phyloP scores from a whole-genome alignment of 2,888 invertebrate genomes.

The Scelioninae gen. 1 region DNA sequence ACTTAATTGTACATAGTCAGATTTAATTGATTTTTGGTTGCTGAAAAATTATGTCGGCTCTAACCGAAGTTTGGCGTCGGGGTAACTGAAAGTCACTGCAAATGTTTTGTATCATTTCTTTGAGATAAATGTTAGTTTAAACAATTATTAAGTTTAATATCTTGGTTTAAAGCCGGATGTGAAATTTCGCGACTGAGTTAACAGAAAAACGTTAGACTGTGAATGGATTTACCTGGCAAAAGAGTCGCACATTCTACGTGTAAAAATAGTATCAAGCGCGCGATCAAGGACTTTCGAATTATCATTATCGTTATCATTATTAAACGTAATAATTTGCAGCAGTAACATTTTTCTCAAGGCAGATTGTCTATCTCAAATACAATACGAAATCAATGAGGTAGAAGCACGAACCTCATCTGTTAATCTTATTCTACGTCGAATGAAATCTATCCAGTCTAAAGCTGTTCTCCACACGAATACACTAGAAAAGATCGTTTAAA shows the following conservation, averaged over 20 bases:
- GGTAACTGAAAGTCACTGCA: slow-evolving; percentile 7
- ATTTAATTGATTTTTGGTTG: no score
- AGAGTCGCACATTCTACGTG: slow-evolving; percentile 1
- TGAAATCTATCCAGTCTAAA: slow-evolving; percentile 63
- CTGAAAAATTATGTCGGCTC: neutral
- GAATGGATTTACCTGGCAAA: neutral
- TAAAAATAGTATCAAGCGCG: slow-evolving; percentile 37
- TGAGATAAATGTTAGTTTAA: slow-evolving; percentile 15
- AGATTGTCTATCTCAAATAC: slow-evolving; percentile 57
- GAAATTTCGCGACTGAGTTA: no score
- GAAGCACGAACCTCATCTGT: slow-evolving; percentile 25
- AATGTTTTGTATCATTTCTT: neutral
- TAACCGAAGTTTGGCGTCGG: slow-evolving; percentile 19
- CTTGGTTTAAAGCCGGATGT: no score
- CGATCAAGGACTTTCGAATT: slow-evolving; percentile 9
- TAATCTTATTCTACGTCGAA: slow-evolving; percentile 37
- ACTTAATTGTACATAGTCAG: no score
- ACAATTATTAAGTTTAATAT: slow-evolving; percentile 20
- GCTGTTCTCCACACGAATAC: slow-evolving; percentile 45
- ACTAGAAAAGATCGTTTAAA: slow-evolving; percentile 46
- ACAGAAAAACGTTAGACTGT: no score
- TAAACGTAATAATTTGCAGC: slow-evolving; percentile 38
- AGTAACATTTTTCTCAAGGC: slow-evolving; percentile 45
- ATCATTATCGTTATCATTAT: slow-evolving; percentile 1
- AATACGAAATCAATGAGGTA: slow-evolving; percentile 38